Evolutionary conservation across 37 sponge, comb jelly and placozoan genomes (phyloP), one percentile per base, ranked within the genome.

Genomic region (Haliclona indistincta): DNA sequence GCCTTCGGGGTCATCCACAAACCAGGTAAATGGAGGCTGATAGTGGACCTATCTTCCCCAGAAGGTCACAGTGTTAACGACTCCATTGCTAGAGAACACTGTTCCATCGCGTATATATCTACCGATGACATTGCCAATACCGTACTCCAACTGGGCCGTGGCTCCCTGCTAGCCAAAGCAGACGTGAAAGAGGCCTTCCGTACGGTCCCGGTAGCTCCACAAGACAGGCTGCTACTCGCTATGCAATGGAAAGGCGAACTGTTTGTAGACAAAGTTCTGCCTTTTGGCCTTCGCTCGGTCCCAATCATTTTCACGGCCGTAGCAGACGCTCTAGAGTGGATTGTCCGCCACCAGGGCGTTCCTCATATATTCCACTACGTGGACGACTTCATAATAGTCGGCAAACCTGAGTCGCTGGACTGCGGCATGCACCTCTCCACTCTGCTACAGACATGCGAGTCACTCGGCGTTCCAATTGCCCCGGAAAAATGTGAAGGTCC

Each of bases 381-480:
- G 67, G 83, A 82, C 66, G 75, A 82, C 43, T 80, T 75, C 44
- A 25, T 74, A 20, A 30, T 63, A 4, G 37, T 40, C 0, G 75
- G 83, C 35, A 20, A 65, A 38, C 26, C 69, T 17, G 38, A 63
- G 15, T 38, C 71, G 4, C 20, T 15, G 13, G 73, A 28, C 23
- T 20, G 38, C 43, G 41, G 43, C 22, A 56, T n/a, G n/a, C n/a
- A n/a, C 32, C 65, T 61, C 19, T 33, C 29, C 15, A 22, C 33
- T 19, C 20, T 56, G 20, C 54, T 82, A 35, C 30, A 40, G 36
- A 13, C 36, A 13, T 82, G 64, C 54, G 8, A 63, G 37, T 13
- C n/a, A 11, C 73, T 82, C 13, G 75, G 83, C 29, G 75, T 82
- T 33, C 83, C 75, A 34, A 25, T 81, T 8, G 82, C 82, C n/a